Percentiles rank a stretch among this genome's conserved stretches.
Conservation (phyloP, 2,888 invertebrate genomes). For the Lasius fuliginosus region DNA sequence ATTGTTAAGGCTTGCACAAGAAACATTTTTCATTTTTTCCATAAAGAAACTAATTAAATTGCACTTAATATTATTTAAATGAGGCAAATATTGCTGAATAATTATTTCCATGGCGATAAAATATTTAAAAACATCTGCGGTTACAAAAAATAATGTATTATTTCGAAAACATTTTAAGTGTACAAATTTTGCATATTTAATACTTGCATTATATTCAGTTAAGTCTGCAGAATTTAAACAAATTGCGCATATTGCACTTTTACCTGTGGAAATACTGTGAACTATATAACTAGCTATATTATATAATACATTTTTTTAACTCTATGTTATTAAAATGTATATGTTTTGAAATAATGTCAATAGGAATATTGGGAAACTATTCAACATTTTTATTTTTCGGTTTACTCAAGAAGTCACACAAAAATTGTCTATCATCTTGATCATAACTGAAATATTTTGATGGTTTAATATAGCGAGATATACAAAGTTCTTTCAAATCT, state of each 20-base stretch:
- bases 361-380: slow-evolving; percentile 15
- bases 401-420: slow-evolving; percentile 20
- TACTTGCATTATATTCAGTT: neutral
- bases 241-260: neutral
- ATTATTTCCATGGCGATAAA: too few species aligned
- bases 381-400: neutral
- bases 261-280: neutral
- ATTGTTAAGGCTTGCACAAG: neutral
- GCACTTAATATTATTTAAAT: too few species aligned
- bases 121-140: neutral
- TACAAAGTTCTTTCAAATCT: slow-evolving; percentile 27
- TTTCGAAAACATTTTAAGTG: neutral
- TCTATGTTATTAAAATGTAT: neutral
- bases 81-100: too few species aligned
- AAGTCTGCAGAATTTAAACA: slow-evolving; percentile 2
- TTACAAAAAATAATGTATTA: slow-evolving; percentile 10
- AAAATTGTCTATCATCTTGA: slow-evolving; percentile 27
- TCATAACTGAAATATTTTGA: slow-evolving; percentile 38
- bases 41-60: too few species aligned
- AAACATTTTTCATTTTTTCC: neutral
- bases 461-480: slow-evolving; percentile 23
- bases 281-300: neutral
- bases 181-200: slow-evolving; percentile 11
- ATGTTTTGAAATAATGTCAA: neutral
- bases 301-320: slow-evolving; percentile 14